Percentiles rank a stretch among this genome's conserved stretches.
phyloP scores from a whole-genome alignment of 2,888 invertebrate species.

The Stratiomys singularior region DNA sequence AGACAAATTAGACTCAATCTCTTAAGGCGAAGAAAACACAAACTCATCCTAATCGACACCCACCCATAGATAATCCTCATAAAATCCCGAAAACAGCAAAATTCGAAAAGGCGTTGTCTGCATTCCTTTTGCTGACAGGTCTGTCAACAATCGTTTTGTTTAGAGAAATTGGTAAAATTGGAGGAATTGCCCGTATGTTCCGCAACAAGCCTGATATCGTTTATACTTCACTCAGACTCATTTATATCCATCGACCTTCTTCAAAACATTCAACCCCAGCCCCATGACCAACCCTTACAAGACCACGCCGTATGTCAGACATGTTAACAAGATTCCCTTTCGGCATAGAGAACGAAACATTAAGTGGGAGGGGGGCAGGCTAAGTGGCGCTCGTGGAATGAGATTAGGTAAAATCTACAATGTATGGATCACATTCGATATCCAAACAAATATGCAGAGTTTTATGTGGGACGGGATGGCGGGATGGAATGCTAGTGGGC shows the following conservation, averaged over 20 bases:
- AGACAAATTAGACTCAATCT: neutral
- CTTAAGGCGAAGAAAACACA: slow-evolving; percentile 2
- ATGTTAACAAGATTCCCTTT: slow-evolving; percentile 42
- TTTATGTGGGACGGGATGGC: too few relatives aligned
- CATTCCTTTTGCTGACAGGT: slow-evolving; percentile 46
- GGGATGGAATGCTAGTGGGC: slow-evolving; percentile 30
- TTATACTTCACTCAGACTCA: slow-evolving; percentile 41
- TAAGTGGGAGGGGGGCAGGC: neutral
- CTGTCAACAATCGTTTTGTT: slow-evolving; percentile 46
- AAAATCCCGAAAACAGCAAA: slow-evolving; percentile 33
- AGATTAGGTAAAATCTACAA: neutral
- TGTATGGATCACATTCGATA: slow-evolving; percentile 39
- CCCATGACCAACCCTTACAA: slow-evolving; percentile 39
- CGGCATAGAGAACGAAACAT: neutral
- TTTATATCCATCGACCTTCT: slow-evolving; percentile 46
- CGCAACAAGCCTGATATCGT: slow-evolving; percentile 35
- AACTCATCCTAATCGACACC: neutral
- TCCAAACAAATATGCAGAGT: slow-evolving; percentile 12
- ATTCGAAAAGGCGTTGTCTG: slow-evolving; percentile 42
- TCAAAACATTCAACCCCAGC: slow-evolving; percentile 43
- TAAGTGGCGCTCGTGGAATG: neutral
- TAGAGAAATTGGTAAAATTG: slow-evolving; percentile 38
- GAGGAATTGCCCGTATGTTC: slow-evolving; percentile 42
- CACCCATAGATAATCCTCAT: neutral
- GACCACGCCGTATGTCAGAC: slow-evolving; percentile 46